A percentile compares a stretch with the other conserved stretches of the same genome.
phyloP scores from a whole-genome alignment of 2,113 vertebrate genomes.

The Myrmecobius fasciatus region DNA sequence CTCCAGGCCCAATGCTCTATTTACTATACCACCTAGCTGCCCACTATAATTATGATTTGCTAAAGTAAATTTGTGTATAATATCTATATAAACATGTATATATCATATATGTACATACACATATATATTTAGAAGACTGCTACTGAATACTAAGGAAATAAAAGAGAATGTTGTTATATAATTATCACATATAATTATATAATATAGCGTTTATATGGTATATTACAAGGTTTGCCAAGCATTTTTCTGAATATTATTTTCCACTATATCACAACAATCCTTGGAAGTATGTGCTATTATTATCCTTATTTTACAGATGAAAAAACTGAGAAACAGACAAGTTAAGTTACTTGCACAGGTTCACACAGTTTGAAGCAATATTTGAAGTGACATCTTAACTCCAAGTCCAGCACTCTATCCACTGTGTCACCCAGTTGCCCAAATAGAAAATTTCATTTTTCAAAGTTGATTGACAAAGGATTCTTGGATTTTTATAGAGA shows the following conservation, averaged over 20 bases:
- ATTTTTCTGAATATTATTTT: not conserved
- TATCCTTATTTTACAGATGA: not conserved
- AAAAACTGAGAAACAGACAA: not conserved
- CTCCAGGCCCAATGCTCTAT: not conserved
- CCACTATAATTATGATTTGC: not conserved
- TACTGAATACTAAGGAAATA: not conserved
- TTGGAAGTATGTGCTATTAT: not conserved
- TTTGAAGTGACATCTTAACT: not conserved
- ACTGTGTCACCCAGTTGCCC: not conserved
- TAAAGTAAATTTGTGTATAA: not conserved
- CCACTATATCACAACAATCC: not conserved
- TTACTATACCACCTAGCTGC: no score
- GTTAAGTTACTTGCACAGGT: not conserved
- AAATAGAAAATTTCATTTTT: not conserved
- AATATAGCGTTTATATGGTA: not conserved
- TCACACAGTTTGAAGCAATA: not conserved
- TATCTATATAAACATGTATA: no score
- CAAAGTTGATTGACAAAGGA: not conserved
- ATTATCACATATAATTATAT: no score
- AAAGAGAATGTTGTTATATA: not conserved
- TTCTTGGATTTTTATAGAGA: not conserved
- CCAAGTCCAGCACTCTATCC: not conserved
- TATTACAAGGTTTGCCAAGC: not conserved
- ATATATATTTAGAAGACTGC: not conserved
- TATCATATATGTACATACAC: not conserved